Base-by-base conservation (phyloP, 2,888 invertebrate genomes). In the Dicycla oo region DNA sequence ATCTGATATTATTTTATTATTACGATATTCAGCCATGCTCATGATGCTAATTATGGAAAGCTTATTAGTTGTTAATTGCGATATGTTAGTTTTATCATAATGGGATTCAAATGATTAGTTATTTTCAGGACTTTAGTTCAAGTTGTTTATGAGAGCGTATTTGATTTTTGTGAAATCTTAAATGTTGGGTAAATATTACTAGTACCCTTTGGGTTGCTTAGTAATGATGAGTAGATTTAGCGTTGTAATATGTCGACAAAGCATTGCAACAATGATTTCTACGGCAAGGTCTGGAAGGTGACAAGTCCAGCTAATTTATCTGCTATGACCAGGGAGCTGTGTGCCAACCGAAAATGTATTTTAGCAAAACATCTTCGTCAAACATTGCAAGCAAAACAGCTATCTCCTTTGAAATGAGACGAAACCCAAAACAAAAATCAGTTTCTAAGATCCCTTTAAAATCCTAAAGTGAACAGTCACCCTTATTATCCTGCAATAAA, bases 1-100 rank as follows among this genome's bases (percentile, higher is more conserved):
- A 81, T 81, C 86, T 58, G 71, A 66, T 78, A 70, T 78, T 75
- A 86, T 84, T 81, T 70, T 75, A 78, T 70, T 83, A 83, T 67
- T 62, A n/a, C 57, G 13, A 63, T 71, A 71, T 65, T 58, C 67
- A 43, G 57, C 68, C 49, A 38, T 76, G 64, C 51, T 69, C 70
- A 23, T 68, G 47, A 51, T 34, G 64, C 62, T 34, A 70, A 79
- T 53, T 64, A 49, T 70, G 23, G 20, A 53, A 54, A 57, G 40
- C 54, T 49, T 64, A 77, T 83, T 71, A 83, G 76, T 80, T 66
- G 56, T 64, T 81, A 30, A 81, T 56, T n/a, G 47, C 3, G 5
- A 60, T 69, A n/a, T 77, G 69, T 56, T 77, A 30, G 43, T 51
- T 77, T 64, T 56, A 80, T 74, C 47, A 10, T 30, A 13, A n/a